Conservation (phyloP, 2,888 invertebrate species). For the Congeria kusceri region DNA sequence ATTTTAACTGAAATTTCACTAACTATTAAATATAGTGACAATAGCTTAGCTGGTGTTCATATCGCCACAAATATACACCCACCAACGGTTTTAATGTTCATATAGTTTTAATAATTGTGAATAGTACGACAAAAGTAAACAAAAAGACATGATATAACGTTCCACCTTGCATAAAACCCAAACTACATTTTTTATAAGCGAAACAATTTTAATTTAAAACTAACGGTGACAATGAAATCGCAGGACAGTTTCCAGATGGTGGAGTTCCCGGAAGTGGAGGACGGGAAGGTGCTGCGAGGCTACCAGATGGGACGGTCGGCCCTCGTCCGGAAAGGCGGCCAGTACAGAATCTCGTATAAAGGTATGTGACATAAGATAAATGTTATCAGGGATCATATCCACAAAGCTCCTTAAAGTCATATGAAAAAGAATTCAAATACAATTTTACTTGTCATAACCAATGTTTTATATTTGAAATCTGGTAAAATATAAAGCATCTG, state of each 20-base stretch:
- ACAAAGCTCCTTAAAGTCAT: too few species aligned
- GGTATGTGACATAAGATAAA: conserved; percentile 87
- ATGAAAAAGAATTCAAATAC: too few species aligned
- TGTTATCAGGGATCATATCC: too few species aligned
- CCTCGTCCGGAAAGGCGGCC: conserved; percentile 97
- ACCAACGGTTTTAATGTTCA: not conserved
- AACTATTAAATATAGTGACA: conserved; percentile 7
- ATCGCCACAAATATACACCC: not conserved
- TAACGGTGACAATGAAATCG: conserved; percentile 36
- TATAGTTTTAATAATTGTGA: not conserved
- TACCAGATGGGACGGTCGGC: conserved; percentile 71
- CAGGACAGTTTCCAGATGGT: conserved; percentile 63
- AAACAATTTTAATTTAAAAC: not conserved
- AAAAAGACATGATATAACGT: not conserved
- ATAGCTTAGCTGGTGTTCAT: not conserved
- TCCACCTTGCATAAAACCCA: not conserved
- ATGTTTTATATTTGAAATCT: too few species aligned
- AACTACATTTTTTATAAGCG: not conserved
- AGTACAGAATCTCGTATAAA: conserved; percentile 97
- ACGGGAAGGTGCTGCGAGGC: conserved; percentile 52
- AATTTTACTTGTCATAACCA: too few species aligned
- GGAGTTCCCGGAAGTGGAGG: conserved; percentile 63
- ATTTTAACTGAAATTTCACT: conserved; percentile 25
- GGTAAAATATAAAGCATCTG: too few species aligned
- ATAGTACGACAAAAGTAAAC: not conserved